Percentiles rank a stretch among this genome's conserved stretches.
Evolutionary conservation across 1,140 invertebrate species (phyloP).

Genomic region (Zaprionus gabonicus): DNA sequence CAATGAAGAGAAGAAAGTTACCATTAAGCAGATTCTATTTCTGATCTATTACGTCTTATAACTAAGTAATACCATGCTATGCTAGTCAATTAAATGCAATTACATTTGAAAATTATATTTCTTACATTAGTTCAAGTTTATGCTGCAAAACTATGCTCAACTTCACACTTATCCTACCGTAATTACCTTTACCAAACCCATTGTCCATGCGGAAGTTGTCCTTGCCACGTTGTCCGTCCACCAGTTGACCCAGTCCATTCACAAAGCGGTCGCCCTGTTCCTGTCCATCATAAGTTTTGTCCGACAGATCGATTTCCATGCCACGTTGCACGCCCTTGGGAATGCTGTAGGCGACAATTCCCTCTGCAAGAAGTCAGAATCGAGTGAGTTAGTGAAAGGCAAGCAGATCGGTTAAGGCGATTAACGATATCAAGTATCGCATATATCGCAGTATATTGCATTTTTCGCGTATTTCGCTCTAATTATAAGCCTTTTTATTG

Average conservation of each 20-base stretch:
- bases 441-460: constrained; percentile 1
- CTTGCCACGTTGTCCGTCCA: constrained; percentile 92
- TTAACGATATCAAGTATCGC: constrained; percentile 33
- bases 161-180: constrained; percentile 1
- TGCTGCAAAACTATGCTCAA: too few relatives aligned
- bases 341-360: constrained; percentile 92
- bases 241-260: constrained; percentile 95
- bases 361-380: constrained; percentile 86
- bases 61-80: too few relatives aligned
- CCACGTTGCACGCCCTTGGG: constrained; percentile 93
- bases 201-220: constrained; percentile 92
- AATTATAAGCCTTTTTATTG: constrained; percentile 45
- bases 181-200: constrained; percentile 89
- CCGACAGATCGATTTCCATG: constrained; percentile 93
- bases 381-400: constrained; percentile 40
- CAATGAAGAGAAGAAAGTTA: too few relatives aligned
- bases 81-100: too few relatives aligned
- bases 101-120: too few relatives aligned
- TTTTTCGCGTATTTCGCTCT: constrained; percentile 21
- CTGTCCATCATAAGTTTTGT: constrained; percentile 96
- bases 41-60: too few relatives aligned
- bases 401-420: constrained; percentile 28
- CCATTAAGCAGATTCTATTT: too few relatives aligned
- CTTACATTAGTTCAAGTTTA: too few relatives aligned
- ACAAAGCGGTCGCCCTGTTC: constrained; percentile 89